Evolutionary conservation across 2,888 invertebrate genomes (phyloP).

Genomic region (Aethes cnicana): DNA sequence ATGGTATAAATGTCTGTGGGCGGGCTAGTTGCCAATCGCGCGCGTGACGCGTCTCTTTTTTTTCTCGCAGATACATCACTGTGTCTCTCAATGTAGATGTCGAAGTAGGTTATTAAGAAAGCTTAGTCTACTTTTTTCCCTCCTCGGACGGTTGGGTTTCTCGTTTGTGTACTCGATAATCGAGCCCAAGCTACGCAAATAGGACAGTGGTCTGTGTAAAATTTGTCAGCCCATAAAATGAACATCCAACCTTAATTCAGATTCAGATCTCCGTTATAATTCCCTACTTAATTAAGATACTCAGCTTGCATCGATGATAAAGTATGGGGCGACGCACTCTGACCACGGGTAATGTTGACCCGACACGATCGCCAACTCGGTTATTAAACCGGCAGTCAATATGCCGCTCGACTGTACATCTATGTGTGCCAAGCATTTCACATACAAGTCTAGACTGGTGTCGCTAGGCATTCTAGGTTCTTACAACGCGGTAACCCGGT

Average conservation of each 20-base stretch:
- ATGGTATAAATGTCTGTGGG: too few relatives aligned
- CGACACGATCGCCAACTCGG: not conserved
- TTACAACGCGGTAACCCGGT: constrained; percentile 67
- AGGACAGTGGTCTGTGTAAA: constrained; percentile 1
- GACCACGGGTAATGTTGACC: not conserved
- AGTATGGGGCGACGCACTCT: not conserved
- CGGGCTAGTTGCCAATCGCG: too few relatives aligned
- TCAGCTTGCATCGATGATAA: constrained; percentile 1
- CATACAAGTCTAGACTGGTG: constrained; percentile 45
- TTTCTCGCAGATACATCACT: not conserved
- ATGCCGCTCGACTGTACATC: constrained; percentile 30
- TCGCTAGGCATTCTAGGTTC: constrained; percentile 56
- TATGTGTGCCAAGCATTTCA: constrained; percentile 55
- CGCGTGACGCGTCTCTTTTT: too few relatives aligned
- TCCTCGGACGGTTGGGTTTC: constrained; percentile 16
- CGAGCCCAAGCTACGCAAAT: constrained; percentile 1
- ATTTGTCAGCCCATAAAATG: not conserved
- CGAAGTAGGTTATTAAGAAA: constrained; percentile 10
- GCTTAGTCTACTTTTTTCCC: constrained; percentile 18
- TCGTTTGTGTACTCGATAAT: not conserved
- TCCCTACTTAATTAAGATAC: not conserved
- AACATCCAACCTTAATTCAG: not conserved
- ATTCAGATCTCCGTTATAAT: not conserved
- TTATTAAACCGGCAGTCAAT: constrained; percentile 3
- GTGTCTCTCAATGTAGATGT: constrained; percentile 1